Evolutionary conservation across 2,113 vertebrate genomes (phyloP), one percentile per base, ranked within the genome.

Genomic region (Toxostoma redivivum): DNA sequence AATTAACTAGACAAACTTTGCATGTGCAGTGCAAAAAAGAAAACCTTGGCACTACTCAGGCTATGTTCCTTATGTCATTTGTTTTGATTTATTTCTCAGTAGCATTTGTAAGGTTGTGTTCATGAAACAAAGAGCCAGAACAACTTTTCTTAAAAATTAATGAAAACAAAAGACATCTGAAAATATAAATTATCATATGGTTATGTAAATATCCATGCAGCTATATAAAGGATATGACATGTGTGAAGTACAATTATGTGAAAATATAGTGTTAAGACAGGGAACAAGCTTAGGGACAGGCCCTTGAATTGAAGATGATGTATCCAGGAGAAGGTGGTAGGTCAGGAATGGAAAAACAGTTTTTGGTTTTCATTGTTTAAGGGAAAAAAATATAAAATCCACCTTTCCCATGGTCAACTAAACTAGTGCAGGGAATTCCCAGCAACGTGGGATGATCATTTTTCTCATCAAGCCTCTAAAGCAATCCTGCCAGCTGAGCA

Each of bases 31-130:
- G 27, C 33, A 83, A 57, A 84, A 56, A 83, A 77, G 42, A 70
- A 94, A 85, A 72, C 60, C 73, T 76, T 67, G 81, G 79, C 71
- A 30, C 38, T 38, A 11, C 14, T n/a, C 38, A 31, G 60, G 9
- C 51, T 58, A 30, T 53, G 18, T 24, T 78, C 35, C 51, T 86
- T 64, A 71, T 57, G 57, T 79, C 84, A 92, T 89, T 94, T 79
- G 77, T 89, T 94, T 96, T 92, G 72, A 50, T 84, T 89, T 81
- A 48, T 83, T 86, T 64, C 91, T 90, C 94, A 84, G 88, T 84
- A 86, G 83, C 81, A 28, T 89, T 91, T 85, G 20, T 42, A 78
- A 78, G 69, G 58, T 33, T 40, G 31, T 53, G 48, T 53, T 89
- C 12, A 0, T 1, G 6, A 77, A 78, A 89, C 11, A 37, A 88